These are phyloP conservation scores for Drosophila carrolli DNA, from an alignment of 1,140 invertebrate genomes.

Conservation along the genomic window DNA sequence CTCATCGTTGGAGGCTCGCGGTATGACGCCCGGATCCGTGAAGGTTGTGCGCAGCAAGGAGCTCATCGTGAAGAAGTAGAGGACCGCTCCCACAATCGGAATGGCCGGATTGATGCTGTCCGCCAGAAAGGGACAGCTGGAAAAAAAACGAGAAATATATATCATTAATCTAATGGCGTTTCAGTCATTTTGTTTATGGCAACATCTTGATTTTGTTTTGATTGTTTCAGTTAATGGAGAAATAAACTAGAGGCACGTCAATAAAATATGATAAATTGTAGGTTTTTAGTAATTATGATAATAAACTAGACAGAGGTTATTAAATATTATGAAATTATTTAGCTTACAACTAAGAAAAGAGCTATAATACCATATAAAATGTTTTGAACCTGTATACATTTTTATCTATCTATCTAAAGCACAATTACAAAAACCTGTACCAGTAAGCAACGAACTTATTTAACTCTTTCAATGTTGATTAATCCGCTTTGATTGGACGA, in stretches of 20 bases:
- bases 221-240: slow-evolving; percentile 10
- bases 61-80: slow-evolving; percentile 96
- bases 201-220: slow-evolving; percentile 23
- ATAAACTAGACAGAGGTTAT: background rate
- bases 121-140: slow-evolving; percentile 94
- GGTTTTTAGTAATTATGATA: background rate
- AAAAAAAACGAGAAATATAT: slow-evolving; percentile 74
- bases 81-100: slow-evolving; percentile 93
- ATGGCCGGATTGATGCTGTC: slow-evolving; percentile 92
- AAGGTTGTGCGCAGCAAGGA: slow-evolving; percentile 96
- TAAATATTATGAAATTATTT: too few relatives aligned
- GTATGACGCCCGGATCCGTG: slow-evolving; percentile 97
- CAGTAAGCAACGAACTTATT: background rate
- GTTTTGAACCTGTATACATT: too few relatives aligned
- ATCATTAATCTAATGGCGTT: slow-evolving; percentile 25
- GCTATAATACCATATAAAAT: too few relatives aligned
- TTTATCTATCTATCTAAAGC: too few relatives aligned
- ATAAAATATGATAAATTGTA: background rate
- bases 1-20: slow-evolving; percentile 95
- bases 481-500: background rate
- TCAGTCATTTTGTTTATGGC: slow-evolving; percentile 14
- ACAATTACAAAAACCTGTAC: too few relatives aligned
- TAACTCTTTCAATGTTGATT: background rate
- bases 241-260: slow-evolving; percentile 14
- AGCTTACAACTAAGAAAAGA: too few relatives aligned